phyloP scores from a whole-genome alignment of 2,888 invertebrate species.

The Margaritifera margaritifera region DNA sequence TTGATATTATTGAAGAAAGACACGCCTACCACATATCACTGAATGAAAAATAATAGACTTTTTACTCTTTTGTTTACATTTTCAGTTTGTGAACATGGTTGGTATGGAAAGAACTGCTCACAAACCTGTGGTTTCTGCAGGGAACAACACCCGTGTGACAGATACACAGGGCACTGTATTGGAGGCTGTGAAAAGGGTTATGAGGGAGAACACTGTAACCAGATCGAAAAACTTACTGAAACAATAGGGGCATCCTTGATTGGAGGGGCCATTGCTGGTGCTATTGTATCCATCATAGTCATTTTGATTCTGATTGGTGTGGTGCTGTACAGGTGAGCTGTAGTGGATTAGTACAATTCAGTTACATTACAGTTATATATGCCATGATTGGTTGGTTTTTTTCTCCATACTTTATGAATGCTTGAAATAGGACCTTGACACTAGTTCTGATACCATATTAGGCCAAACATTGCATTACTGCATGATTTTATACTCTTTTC shows the following conservation, averaged over 20 bases:
- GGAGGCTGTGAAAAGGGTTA: conserved; percentile 53
- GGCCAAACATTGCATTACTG: no score
- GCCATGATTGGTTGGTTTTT: neutral
- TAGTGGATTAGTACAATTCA: neutral
- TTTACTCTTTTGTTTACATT: conserved; percentile 4
- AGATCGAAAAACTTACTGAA: conserved; percentile 17
- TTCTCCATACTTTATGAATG: neutral
- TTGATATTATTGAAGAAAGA: no score
- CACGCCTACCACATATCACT: neutral
- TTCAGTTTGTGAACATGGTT: conserved; percentile 49
- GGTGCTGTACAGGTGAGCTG: conserved; percentile 47
- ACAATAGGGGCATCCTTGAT: conserved; percentile 12
- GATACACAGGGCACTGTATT: conserved; percentile 53
- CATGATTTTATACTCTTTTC: no score
- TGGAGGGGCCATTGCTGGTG: conserved; percentile 36
- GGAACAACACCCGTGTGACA: conserved; percentile 45
- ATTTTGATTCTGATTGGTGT: conserved; percentile 39
- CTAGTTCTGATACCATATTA: no score
- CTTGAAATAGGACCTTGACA: no score
- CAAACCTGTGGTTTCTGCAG: conserved; percentile 50
- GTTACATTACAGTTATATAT: neutral
- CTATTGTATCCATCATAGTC: conserved; percentile 34
- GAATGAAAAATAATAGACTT: neutral
- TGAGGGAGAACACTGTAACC: conserved; percentile 41
- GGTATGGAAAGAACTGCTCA: conserved; percentile 54